Conservation (phyloP, 2,888 invertebrate species). For the Barypeithes pellucidus region DNA sequence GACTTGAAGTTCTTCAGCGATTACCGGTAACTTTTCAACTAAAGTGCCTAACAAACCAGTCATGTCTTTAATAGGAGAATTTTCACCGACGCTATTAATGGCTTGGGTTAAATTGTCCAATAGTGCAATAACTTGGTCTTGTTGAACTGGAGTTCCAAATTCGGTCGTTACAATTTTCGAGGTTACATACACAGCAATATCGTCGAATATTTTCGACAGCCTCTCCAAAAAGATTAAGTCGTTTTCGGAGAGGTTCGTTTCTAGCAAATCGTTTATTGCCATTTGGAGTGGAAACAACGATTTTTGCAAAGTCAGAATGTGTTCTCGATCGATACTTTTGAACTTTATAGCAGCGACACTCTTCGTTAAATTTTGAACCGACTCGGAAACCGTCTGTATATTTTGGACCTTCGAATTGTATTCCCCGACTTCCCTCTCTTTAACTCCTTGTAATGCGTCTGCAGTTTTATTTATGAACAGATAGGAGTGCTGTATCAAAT, state of each 20-base stretch:
- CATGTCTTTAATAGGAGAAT: conserved; percentile 60
- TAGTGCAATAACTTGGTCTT: conserved; percentile 58
- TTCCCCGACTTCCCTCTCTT: conserved; percentile 56
- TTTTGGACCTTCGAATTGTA: conserved; percentile 58
- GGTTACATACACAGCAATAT: conserved; percentile 58
- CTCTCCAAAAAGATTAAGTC: conserved; percentile 61
- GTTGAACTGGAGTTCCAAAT: conserved; percentile 45
- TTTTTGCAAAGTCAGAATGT: conserved; percentile 63
- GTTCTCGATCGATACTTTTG: conserved; percentile 60
- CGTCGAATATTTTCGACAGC: conserved; percentile 59
- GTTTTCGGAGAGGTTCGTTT: conserved; percentile 59
- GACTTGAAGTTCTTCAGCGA: conserved; percentile 62
- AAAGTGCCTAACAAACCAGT: conserved; percentile 59
- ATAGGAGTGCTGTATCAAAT: conserved; percentile 56
- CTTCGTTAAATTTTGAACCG: conserved; percentile 63
- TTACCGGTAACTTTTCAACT: conserved; percentile 58
- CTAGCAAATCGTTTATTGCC: conserved; percentile 65
- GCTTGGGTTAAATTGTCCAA: conserved; percentile 59
- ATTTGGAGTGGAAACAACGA: conserved; percentile 65
- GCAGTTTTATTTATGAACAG: conserved; percentile 57
- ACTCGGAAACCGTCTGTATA: conserved; percentile 62
- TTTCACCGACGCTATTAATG: conserved; percentile 56
- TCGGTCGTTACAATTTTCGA: conserved; percentile 54
- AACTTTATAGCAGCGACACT: conserved; percentile 65
- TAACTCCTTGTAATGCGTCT: conserved; percentile 56